A percentile compares a stretch with the other conserved stretches of the same genome.
Conservation (phyloP, 2,797 vertebrate genomes). For the Anguilla marmorata region DNA sequence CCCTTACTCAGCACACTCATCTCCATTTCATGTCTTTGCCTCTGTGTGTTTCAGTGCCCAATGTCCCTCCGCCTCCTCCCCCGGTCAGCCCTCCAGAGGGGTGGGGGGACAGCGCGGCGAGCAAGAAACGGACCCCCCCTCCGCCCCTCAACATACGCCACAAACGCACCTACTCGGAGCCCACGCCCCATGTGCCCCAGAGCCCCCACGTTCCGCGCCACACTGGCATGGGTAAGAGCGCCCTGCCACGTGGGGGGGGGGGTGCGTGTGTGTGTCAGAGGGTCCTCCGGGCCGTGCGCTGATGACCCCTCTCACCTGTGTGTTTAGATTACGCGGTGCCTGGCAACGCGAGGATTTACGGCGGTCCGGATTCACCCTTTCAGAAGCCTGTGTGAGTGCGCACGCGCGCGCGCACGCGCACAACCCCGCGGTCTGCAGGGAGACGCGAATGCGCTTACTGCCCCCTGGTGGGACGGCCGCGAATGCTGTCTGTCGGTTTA, state of each 20-base stretch:
- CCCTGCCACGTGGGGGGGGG: too few relatives aligned
- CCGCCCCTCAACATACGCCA: conserved; percentile 67
- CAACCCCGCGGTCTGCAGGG: conserved; percentile 15
- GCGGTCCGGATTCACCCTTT: conserved; percentile 65
- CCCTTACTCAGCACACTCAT: not conserved
- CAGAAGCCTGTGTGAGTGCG: conserved; percentile 69
- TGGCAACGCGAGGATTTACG: conserved; percentile 61
- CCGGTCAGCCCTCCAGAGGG: conserved; percentile 53
- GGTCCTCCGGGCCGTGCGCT: not conserved
- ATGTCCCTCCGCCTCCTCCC: conserved; percentile 57
- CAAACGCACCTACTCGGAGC: conserved; percentile 78
- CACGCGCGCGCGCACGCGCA: not conserved
- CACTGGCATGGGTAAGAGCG: conserved; percentile 41
- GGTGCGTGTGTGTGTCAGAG: not conserved
- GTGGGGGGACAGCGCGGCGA: conserved; percentile 51
- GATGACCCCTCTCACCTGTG: conserved; percentile 5
- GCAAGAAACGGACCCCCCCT: conserved; percentile 64
- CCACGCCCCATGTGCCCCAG: conserved; percentile 55
- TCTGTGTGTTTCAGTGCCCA: conserved; percentile 57
- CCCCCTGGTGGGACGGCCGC: not conserved
- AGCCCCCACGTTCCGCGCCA: conserved; percentile 55
- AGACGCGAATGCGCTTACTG: not conserved
- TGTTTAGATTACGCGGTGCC: conserved; percentile 63
- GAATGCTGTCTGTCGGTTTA: not conserved
- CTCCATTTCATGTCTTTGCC: conserved; percentile 7